A percentile compares a stretch with the other conserved stretches of the same genome.
phyloP scores from a whole-genome alignment of 2,113 vertebrate genomes.

The Sclerurus mexicanus region DNA sequence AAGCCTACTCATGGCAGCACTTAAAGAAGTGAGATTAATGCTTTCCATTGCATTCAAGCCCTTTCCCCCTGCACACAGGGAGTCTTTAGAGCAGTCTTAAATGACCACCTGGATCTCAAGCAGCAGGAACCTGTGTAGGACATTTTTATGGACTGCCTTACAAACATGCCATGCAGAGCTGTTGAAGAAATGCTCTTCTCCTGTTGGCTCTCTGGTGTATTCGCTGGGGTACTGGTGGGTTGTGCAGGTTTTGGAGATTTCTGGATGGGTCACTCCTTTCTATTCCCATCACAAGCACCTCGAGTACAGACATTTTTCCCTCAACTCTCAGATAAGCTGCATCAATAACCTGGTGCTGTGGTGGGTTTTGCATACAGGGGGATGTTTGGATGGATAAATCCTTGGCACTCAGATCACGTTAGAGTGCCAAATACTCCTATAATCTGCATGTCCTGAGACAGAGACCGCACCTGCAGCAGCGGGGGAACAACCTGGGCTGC shows the following conservation, averaged over 20 bases:
- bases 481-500: rapidly evolving
- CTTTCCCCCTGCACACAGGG: background rate
- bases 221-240: background rate
- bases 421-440: background rate
- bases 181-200: background rate
- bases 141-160: background rate
- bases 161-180: background rate
- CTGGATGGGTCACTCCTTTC: background rate
- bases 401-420: background rate
- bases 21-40: background rate
- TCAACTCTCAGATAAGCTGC: background rate
- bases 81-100: background rate
- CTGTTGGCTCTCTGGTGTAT: background rate
- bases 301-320: background rate
- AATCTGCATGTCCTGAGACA: background rate
- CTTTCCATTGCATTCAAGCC: background rate
- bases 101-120: background rate
- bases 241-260: background rate
- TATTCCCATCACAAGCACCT: background rate
- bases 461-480: background rate
- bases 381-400: background rate
- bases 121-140: background rate
- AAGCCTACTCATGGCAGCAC: background rate
- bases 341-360: background rate
- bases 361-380: background rate